Evolutionary conservation across 2,888 invertebrate genomes (phyloP).

Genomic region (Elegia similella): DNA sequence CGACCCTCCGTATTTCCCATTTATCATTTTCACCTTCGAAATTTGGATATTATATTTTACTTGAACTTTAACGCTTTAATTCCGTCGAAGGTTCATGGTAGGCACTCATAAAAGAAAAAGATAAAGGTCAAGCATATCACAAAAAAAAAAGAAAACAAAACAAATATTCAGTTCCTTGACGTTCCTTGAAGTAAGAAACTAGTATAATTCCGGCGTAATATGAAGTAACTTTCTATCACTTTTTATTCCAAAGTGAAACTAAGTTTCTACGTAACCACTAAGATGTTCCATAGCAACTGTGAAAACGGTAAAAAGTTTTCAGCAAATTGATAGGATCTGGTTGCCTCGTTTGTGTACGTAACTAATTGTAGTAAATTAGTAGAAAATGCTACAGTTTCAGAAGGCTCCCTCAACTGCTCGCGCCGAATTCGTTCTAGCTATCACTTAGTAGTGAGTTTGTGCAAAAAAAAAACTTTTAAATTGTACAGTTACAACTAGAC

Average conservation of each 20-base stretch:
- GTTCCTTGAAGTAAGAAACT: not conserved
- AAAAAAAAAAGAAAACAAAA: not conserved
- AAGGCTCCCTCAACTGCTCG: slow-evolving; percentile 10
- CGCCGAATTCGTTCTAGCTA: slow-evolving; percentile 2
- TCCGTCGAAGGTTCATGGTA: slow-evolving; percentile 3
- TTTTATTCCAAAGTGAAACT: slow-evolving; percentile 22
- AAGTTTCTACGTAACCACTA: slow-evolving; percentile 12
- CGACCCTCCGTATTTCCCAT: slow-evolving; percentile 50
- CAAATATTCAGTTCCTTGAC: not conserved
- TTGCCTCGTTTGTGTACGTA: slow-evolving; percentile 2
- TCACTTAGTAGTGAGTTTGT: not conserved
- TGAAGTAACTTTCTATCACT: slow-evolving; percentile 1
- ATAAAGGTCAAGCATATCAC: not conserved
- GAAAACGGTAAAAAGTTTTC: not conserved
- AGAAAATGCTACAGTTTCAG: slow-evolving; percentile 3
- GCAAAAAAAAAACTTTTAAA: not conserved
- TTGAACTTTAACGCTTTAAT: slow-evolving; percentile 25
- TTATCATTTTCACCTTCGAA: slow-evolving; percentile 36
- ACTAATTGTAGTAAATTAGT: not conserved
- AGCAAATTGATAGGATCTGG: not conserved
- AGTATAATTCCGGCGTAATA: not conserved
- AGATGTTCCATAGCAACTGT: slow-evolving; percentile 11
- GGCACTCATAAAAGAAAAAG: not conserved
- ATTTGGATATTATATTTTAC: slow-evolving; percentile 37
- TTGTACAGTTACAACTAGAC: not conserved